Evolutionary conservation across 2,113 vertebrate species (phyloP).

Genomic region (Scartelaos histophorus): DNA sequence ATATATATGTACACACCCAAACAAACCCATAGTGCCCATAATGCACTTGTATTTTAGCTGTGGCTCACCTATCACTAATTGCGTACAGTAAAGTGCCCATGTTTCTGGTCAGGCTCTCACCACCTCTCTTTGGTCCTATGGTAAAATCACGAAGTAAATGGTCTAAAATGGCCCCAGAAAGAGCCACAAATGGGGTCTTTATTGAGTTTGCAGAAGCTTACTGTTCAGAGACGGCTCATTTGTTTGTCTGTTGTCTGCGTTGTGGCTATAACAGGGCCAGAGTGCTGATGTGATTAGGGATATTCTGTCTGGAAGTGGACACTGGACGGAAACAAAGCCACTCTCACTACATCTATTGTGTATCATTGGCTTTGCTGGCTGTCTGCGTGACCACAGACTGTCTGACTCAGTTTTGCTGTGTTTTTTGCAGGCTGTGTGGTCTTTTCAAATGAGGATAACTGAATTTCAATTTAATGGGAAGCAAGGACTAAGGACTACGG

Average conservation of each 20-base stretch:
- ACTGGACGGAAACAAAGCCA: constrained; percentile 38
- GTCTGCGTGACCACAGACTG: constrained; percentile 5
- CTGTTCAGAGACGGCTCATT: constrained; percentile 64
- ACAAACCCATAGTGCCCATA: constrained; percentile 39
- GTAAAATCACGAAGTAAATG: constrained; percentile 48
- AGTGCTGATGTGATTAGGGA: constrained; percentile 55
- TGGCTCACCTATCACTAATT: constrained; percentile 35
- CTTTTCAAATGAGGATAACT: no score
- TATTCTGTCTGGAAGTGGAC: constrained; percentile 39
- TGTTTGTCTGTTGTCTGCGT: constrained; percentile 65
- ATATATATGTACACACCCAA: background rate
- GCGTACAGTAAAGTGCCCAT: constrained; percentile 51
- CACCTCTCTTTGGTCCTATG: constrained; percentile 27
- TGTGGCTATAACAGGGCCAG: constrained; percentile 59
- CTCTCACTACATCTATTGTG: constrained; percentile 33
- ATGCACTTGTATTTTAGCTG: constrained; percentile 31
- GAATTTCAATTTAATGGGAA: no score
- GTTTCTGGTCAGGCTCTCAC: constrained; percentile 21
- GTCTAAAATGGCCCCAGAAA: constrained; percentile 55
- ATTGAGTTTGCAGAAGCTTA: constrained; percentile 65
- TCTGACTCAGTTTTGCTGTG: background rate
- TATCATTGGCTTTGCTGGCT: constrained; percentile 20
- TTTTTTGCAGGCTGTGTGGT: background rate
- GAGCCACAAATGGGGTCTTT: constrained; percentile 69
- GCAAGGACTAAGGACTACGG: no score